Evolutionary conservation across 2,888 invertebrate genomes (phyloP), one percentile per base, ranked within the genome.

Genomic region (Ennomos erosarius): DNA sequence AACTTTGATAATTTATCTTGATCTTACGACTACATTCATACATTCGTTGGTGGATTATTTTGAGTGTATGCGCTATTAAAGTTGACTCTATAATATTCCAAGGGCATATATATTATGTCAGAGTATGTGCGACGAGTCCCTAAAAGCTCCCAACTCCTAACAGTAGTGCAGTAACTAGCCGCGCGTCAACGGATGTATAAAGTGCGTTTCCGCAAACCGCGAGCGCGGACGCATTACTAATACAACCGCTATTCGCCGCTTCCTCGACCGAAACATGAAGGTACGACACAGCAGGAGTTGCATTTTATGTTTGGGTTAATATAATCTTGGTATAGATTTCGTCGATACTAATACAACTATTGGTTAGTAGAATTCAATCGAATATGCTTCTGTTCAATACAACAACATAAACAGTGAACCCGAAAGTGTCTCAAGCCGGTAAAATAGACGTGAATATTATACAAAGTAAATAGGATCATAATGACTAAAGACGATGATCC

Each of bases 181-280:
- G 47, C 47, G 54, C 47, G 55, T 49, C 57, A 58, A 67, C 79
- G 78, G 79, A 78, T 77, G 81, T 78, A 74, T 65, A 61, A 60
- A 67, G 62, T 65, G 68, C 69, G 73, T 75, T 78, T 80, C 83
- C 82, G 78, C 73, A 53, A 26, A 69, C 60, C 63, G 60, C 60
- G 67, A 65, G 67, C 71, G 75, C 76, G 74, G 63, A 65, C 72
- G 71, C 70, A 77, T 72, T 78, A 75, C 71, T 72, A 74, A 76
- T 73, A 73, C 58, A 62, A 67, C 47, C 51, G 55, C 50, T 54
- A 61, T 51, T 59, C 33, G 26, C 10, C 54, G 55, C 55, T 70
- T 68, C 68, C 70, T 62, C 42, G 50, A 57, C 35, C 57, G 45
- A 33, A 38, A n/a, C 38, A 43, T 38, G 42, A 40, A 6, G 26